Percentiles rank a stretch among this genome's conserved stretches.
These are phyloP conservation scores for Tolypeutes matacus DNA, from an alignment of 2,797 vertebrate species.

Conservation along the genomic window DNA sequence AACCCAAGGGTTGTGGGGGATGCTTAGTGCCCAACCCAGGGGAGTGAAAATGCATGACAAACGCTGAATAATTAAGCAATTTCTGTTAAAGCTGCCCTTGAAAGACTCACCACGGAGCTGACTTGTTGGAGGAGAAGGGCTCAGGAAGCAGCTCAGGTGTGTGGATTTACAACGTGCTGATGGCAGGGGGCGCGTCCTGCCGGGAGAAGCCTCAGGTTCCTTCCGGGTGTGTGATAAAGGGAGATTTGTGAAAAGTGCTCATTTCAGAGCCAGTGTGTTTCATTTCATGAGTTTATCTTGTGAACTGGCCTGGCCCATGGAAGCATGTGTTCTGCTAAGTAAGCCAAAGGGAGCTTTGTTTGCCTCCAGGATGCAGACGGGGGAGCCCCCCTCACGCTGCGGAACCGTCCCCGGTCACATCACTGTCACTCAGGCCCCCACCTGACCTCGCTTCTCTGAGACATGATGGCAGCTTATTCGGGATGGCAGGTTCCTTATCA, in stretches of 20 bases:
- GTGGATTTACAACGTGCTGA: conserved; percentile 19
- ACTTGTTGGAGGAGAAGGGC: conserved; percentile 28
- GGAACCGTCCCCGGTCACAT: background rate
- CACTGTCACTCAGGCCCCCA: background rate
- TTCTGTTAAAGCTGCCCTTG: conserved; percentile 47
- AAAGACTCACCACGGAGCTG: background rate
- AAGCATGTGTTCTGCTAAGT: background rate
- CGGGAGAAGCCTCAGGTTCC: conserved; percentile 3
- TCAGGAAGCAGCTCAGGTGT: background rate
- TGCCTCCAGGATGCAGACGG: background rate
- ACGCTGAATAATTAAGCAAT: conserved; percentile 56
- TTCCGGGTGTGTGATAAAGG: background rate
- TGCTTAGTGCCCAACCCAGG: background rate
- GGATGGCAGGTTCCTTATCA: background rate
- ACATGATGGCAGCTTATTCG: background rate
- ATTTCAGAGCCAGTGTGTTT: background rate
- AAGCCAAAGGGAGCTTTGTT: background rate
- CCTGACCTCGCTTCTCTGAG: background rate
- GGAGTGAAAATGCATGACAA: conserved; percentile 41
- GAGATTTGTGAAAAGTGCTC: background rate
- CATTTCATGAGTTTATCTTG: conserved; percentile 10
- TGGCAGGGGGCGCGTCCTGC: background rate
- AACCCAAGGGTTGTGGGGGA: background rate
- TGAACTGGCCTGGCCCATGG: background rate
- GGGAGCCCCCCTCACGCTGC: fast-evolving